phyloP scores from a whole-genome alignment of 1,140 invertebrate species.

The Matsumurasca onukii region DNA sequence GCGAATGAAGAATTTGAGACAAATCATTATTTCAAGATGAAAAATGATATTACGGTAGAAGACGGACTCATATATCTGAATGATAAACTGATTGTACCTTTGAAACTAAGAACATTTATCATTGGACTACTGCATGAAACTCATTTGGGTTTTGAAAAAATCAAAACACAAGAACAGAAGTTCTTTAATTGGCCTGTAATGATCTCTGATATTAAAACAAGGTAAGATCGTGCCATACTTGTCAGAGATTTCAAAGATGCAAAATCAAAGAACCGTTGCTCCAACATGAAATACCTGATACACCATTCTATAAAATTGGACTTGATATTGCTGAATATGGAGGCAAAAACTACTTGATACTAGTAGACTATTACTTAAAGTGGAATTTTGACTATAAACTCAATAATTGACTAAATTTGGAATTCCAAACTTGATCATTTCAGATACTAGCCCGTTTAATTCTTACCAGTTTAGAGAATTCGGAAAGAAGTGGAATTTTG shows the following conservation, averaged over 20 bases:
- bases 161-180: not conserved
- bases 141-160: not conserved
- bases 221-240: not conserved
- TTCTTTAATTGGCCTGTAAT: not conserved
- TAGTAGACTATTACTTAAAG: constrained; percentile 37
- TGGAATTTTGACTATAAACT: constrained; percentile 21
- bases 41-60: too few relatives aligned
- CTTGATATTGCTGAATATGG: constrained; percentile 34
- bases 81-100: too few relatives aligned
- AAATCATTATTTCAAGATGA: too few relatives aligned
- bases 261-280: not conserved
- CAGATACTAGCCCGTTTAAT: too few relatives aligned
- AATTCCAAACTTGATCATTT: too few relatives aligned
- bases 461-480: too few relatives aligned
- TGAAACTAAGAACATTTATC: not conserved
- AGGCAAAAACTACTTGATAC: constrained; percentile 30
- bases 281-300: not conserved
- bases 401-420: not conserved
- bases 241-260: not conserved
- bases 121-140: not conserved
- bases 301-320: constrained; percentile 35
- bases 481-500: too few relatives aligned
- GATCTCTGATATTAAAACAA: not conserved
- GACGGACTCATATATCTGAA: too few relatives aligned
- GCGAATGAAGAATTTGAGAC: too few relatives aligned